Evolutionary conservation across 2,113 vertebrate genomes (phyloP).

Genomic region (Prietella phreatophila): DNA sequence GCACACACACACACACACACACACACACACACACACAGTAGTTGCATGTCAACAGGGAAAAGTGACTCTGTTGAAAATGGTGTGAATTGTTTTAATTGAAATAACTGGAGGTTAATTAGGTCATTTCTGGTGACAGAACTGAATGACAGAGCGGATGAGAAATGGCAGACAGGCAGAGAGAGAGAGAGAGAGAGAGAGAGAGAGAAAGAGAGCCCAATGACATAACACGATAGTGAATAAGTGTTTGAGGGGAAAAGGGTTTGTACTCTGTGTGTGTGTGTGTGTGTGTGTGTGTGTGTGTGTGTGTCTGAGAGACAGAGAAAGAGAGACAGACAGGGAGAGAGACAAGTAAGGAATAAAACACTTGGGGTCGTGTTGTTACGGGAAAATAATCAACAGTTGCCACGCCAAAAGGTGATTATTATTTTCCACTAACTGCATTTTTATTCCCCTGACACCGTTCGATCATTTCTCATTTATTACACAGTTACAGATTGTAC

Average conservation of each 20-base stretch:
- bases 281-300: background rate
- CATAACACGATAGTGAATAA: background rate
- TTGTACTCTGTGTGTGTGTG: background rate
- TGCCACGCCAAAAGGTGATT: background rate
- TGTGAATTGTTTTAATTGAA: slow-evolving; percentile 7
- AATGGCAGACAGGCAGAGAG: background rate
- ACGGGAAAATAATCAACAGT: background rate
- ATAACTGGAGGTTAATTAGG: slow-evolving; percentile 42
- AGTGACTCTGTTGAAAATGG: slow-evolving; percentile 24
- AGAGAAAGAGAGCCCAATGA: no score
- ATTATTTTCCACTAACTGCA: no score
- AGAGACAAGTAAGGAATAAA: background rate
- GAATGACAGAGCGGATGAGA: background rate
- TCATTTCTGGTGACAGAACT: background rate
- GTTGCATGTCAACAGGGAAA: slow-evolving; percentile 48
- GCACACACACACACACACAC: slow-evolving; percentile 30
- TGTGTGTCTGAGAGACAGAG: no score
- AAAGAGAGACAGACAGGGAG: no score
- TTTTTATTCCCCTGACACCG: background rate
- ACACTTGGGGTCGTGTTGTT: background rate
- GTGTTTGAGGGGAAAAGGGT: background rate
- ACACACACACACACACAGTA: slow-evolving; percentile 32
- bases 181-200: no score
- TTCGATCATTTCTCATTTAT: background rate
- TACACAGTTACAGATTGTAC: background rate